Conservation (phyloP, 2,113 vertebrate species). For the Barnardius zonarius region DNA sequence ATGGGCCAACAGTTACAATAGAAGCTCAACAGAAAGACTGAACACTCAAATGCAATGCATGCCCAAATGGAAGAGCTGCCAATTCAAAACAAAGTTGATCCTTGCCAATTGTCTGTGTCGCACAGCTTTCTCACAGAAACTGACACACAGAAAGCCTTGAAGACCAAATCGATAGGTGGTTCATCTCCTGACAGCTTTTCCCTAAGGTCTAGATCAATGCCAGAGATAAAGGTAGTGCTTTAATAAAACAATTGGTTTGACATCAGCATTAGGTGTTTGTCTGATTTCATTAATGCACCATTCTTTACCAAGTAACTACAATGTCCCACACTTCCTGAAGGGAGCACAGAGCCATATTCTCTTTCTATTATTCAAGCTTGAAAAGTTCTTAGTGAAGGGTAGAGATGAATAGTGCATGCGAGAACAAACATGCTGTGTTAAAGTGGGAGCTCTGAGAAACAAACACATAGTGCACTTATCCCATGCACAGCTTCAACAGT, state of each 20-base stretch:
- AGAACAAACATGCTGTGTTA: background rate
- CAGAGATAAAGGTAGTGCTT: background rate
- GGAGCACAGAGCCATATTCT: background rate
- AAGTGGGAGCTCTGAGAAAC: background rate
- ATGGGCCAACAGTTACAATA: background rate
- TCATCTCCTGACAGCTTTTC: background rate
- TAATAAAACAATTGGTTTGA: background rate
- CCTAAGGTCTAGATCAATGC: background rate
- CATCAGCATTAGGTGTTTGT: background rate
- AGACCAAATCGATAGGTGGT: background rate
- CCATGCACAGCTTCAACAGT: background rate
- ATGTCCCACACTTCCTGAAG: background rate
- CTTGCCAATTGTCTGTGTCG: background rate
- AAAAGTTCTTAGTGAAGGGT: background rate
- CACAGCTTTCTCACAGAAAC: background rate
- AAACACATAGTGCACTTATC: background rate
- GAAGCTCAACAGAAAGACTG: background rate
- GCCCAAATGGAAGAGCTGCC: background rate
- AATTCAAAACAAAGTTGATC: background rate
- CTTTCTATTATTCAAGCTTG: background rate
- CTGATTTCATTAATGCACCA: background rate
- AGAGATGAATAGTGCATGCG: background rate
- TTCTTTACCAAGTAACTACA: background rate
- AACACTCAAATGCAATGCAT: fast-evolving
- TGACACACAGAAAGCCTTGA: background rate